A percentile compares a stretch with the other conserved stretches of the same genome.
Evolutionary conservation across 1,140 invertebrate genomes (phyloP).

Genomic region (Pseudomyrmex dendroicus): DNA sequence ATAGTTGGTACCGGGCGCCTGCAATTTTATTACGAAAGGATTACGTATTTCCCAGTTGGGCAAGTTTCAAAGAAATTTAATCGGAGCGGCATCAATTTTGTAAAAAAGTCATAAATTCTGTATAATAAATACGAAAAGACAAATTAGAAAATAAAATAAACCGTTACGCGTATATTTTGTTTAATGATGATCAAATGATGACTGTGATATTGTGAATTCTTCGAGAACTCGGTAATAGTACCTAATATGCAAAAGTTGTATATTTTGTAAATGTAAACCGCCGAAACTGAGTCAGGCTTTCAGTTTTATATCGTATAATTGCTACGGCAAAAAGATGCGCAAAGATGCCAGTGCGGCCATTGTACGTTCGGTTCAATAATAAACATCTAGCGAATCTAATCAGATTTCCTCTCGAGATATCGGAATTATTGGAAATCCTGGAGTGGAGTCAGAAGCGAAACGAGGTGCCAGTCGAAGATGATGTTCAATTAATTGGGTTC

Average conservation of each 20-base stretch:
- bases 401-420: constrained; percentile 65
- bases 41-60: no score
- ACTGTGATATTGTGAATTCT: no score
- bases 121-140: no score
- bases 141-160: no score
- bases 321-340: not conserved
- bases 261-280: not conserved
- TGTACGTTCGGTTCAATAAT: constrained; percentile 13
- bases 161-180: no score
- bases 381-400: constrained; percentile 37
- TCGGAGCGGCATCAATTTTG: no score
- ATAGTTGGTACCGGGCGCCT: not conserved
- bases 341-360: not conserved
- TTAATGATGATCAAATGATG: not conserved
- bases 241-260: not conserved
- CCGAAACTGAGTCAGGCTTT: not conserved
- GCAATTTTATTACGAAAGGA: not conserved
- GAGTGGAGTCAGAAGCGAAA: constrained; percentile 40
- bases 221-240: not conserved
- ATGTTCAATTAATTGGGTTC: constrained; percentile 67
- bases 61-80: no score
- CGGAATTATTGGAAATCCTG: constrained; percentile 74
- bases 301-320: constrained; percentile 4
- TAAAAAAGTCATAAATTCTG: no score
- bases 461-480: constrained; percentile 42